Base-by-base conservation (phyloP, 2,888 invertebrate species). In the Aplocera efformata region DNA sequence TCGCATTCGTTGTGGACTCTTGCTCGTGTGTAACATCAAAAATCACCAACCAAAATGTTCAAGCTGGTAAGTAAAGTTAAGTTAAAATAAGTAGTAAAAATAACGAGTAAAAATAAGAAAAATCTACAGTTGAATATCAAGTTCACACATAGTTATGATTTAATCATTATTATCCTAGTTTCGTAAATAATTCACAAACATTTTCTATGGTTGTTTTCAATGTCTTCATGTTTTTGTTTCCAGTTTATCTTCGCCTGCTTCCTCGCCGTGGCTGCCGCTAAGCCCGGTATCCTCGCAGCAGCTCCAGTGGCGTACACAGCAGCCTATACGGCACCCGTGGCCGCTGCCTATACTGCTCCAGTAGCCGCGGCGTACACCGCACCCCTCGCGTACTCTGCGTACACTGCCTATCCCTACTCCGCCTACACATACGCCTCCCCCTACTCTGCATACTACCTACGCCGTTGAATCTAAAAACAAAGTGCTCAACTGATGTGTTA, bases 31-130 rank as follows among this genome's bases (percentile, higher is more conserved):
- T 37, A 44, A 32, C 41, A 27, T 42, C 10, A 25, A 44, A 46
- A 51, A 45, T 48, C 37, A 10, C 11, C 25, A 36, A 44, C 24
- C 70, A 76, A 60, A 56, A 82, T 82, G 85, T 81, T 75, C 67
- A 88, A 88, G 61, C 71, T 84, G 67, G 88, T 88, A 45, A 86
- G 86, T 77, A n/a, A n/a, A n/a, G n/a, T n/a, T n/a, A n/a, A n/a
- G n/a, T n/a, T n/a, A n/a, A n/a, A n/a, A n/a, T n/a, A n/a, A n/a
- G n/a, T n/a, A n/a, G n/a, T n/a, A n/a, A n/a, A n/a, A n/a, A n/a
- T n/a, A n/a, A n/a, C n/a, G n/a, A n/a, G n/a, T n/a, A n/a, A n/a
- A n/a, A n/a, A n/a, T n/a, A n/a, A n/a, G n/a, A n/a, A n/a, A n/a
- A n/a, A n/a, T n/a, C n/a, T n/a, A n/a, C n/a, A n/a, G n/a, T n/a